Evolutionary conservation across 2,113 vertebrate genomes (phyloP).

Genomic region (Hemiscyllium ocellatum): DNA sequence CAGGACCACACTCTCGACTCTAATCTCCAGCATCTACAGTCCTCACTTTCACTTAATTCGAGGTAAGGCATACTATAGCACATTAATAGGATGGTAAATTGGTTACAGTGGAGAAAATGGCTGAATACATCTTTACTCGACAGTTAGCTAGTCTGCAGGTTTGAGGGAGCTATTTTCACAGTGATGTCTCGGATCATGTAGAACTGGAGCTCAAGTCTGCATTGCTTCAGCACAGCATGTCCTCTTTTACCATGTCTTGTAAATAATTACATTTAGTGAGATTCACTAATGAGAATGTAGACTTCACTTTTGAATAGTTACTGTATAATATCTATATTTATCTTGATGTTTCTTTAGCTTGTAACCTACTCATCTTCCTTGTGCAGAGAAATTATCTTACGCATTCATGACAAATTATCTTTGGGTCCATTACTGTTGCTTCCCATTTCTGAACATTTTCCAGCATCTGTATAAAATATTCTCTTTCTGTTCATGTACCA

Average conservation of each 20-base stretch:
- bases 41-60: neutral
- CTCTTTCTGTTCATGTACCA: neutral
- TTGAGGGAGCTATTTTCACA: too few relatives aligned
- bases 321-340: neutral
- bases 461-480: neutral
- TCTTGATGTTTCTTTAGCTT: neutral
- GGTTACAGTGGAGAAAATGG: too few relatives aligned
- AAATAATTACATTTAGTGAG: too few relatives aligned
- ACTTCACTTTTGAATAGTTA: neutral
- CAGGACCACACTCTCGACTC: too few relatives aligned
- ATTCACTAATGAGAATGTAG: too few relatives aligned
- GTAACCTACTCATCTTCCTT: neutral
- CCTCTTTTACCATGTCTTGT: too few relatives aligned
- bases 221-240: too few relatives aligned
- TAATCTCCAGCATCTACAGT: too few relatives aligned
- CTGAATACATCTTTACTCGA: too few relatives aligned
- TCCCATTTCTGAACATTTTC: neutral
- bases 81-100: neutral
- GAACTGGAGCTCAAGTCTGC: too few relatives aligned
- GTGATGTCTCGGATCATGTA: too few relatives aligned
- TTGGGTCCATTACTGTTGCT: neutral
- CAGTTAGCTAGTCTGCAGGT: too few relatives aligned
- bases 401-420: neutral
- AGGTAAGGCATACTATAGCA: neutral
- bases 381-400: neutral